Percentiles rank a stretch among this genome's conserved stretches.
Conservation (phyloP, 2,797 vertebrate genomes). For the Scyliorhinus canicula region DNA sequence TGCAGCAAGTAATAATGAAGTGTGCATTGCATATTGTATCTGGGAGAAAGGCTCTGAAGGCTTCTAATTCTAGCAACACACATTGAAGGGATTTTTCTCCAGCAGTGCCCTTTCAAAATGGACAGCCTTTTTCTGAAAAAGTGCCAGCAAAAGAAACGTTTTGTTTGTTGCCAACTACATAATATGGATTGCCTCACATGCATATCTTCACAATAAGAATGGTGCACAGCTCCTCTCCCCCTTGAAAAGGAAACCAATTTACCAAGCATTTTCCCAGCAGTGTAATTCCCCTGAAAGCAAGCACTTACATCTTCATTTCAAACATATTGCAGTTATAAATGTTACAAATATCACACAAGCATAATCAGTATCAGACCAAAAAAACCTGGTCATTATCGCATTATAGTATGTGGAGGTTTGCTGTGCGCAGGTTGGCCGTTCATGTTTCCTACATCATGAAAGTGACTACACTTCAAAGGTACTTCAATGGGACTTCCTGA, state of each 20-base stretch:
- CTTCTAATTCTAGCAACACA: background rate
- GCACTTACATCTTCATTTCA: background rate
- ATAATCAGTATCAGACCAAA: background rate
- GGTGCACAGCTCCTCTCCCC: background rate
- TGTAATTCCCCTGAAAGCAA: background rate
- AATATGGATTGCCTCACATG: background rate
- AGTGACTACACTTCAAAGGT: background rate
- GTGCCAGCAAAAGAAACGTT: background rate
- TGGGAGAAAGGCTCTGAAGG: background rate
- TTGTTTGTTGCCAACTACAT: background rate
- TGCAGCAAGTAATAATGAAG: background rate
- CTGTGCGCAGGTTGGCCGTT: background rate
- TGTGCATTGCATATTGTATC: background rate
- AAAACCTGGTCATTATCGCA: background rate
- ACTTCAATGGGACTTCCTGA: background rate
- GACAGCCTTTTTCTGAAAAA: background rate
- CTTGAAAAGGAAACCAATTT: background rate
- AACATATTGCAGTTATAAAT: background rate
- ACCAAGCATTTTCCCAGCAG: background rate
- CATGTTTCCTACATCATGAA: too few species aligned
- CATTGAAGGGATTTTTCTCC: background rate
- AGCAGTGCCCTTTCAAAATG: background rate
- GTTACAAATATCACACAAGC: background rate
- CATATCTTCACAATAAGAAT: background rate
- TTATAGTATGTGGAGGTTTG: background rate